These are phyloP conservation scores for Penaeus monodon DNA, from an alignment of 2,888 invertebrate genomes.

Conservation along the genomic window DNA sequence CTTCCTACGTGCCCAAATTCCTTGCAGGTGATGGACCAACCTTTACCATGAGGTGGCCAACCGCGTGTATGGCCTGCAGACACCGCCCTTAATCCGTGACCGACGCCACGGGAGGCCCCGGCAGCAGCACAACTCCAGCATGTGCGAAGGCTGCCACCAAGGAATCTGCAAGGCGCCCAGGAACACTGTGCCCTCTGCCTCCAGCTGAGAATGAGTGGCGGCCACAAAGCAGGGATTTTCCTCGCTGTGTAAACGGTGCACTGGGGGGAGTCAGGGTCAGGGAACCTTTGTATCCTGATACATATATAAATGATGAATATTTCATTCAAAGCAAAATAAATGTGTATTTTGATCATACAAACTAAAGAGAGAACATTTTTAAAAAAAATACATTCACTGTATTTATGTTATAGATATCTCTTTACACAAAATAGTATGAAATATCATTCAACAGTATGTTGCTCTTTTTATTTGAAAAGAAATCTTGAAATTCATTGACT, in stretches of 20 bases:
- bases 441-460: too few relatives aligned
- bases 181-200: neutral
- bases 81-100: conserved; percentile 53
- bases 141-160: conserved; percentile 60
- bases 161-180: conserved; percentile 46
- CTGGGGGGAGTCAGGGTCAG: too few relatives aligned
- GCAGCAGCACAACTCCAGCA: conserved; percentile 55
- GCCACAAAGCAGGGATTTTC: neutral
- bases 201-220: neutral
- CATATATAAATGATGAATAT: too few relatives aligned
- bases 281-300: too few relatives aligned
- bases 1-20: neutral
- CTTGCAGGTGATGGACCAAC: conserved; percentile 63
- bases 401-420: too few relatives aligned
- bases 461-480: too few relatives aligned
- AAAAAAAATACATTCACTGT: too few relatives aligned
- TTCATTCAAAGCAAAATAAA: too few relatives aligned
- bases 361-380: too few relatives aligned
- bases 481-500: too few relatives aligned
- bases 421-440: too few relatives aligned
- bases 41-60: conserved; percentile 54
- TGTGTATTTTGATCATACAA: too few relatives aligned
- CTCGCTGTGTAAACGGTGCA: neutral
- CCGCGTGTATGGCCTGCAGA: conserved; percentile 34
- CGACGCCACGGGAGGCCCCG: conserved; percentile 59